Evolutionary conservation across 1,140 invertebrate genomes (phyloP).

Genomic region (Steinernema feltiae): DNA sequence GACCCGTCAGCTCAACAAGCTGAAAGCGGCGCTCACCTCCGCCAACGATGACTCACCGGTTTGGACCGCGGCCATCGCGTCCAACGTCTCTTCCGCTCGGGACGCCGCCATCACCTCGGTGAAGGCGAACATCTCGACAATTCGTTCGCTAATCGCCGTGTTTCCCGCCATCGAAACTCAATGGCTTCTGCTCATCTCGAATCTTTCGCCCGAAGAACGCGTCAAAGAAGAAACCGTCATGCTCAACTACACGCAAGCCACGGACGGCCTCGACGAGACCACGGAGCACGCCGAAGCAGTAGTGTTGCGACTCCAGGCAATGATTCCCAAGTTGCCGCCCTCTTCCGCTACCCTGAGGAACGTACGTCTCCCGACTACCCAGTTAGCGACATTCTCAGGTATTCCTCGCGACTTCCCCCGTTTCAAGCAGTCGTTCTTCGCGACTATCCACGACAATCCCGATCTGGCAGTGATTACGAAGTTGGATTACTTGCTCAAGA

Average conservation of each 20-base stretch:
- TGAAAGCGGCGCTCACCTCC: background rate
- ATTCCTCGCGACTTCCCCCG: background rate
- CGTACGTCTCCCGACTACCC: background rate
- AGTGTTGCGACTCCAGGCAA: background rate
- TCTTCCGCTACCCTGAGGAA: background rate
- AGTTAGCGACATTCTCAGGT: background rate
- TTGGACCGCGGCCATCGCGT: too few relatives aligned
- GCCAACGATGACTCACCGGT: background rate
- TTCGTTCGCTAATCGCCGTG: background rate
- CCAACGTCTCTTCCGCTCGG: background rate
- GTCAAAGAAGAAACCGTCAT: background rate
- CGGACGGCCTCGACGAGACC: too few relatives aligned
- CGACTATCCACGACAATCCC: background rate
- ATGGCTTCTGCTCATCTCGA: background rate
- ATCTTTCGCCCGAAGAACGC: too few relatives aligned
- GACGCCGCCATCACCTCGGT: background rate
- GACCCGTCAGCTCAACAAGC: background rate
- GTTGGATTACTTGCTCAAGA: background rate
- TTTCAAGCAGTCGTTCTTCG: background rate
- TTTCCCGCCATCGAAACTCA: background rate
- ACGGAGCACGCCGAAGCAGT: background rate
- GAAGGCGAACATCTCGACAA: background rate
- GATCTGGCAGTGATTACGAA: background rate
- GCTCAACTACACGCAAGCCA: background rate
- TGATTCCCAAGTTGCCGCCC: background rate